Conservation (phyloP, 1,140 invertebrate genomes). For the Aphaenogaster floridana region DNA sequence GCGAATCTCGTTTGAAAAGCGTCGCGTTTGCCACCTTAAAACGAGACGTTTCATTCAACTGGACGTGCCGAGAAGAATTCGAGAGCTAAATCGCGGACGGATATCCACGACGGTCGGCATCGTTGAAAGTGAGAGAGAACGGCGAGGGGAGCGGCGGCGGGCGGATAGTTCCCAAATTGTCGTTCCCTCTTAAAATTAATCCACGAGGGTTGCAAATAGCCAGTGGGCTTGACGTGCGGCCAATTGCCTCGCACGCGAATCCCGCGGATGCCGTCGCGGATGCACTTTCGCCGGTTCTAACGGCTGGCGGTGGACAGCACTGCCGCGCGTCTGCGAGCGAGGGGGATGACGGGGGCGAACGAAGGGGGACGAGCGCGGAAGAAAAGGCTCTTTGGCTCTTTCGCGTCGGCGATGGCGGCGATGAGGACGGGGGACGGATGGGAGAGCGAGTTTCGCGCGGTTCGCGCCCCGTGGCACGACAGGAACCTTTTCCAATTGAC, state of each 20-base stretch:
- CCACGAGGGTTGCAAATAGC: constrained; percentile 82
- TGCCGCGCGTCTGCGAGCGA: background rate
- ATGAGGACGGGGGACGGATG: background rate
- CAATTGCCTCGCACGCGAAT: constrained; percentile 80
- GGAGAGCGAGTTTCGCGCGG: constrained; percentile 50
- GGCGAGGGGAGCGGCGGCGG: background rate
- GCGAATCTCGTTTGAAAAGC: background rate
- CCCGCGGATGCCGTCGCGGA: constrained; percentile 74
- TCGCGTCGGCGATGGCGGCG: background rate
- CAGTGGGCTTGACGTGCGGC: constrained; percentile 80
- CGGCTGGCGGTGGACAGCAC: constrained; percentile 39
- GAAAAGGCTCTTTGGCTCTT: constrained; percentile 6
- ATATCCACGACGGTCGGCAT: constrained; percentile 24
- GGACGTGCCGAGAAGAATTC: constrained; percentile 27
- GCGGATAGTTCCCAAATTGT: constrained; percentile 67
- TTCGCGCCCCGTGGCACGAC: constrained; percentile 76
- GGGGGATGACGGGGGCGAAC: constrained; percentile 15
- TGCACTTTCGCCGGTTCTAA: constrained; percentile 73
- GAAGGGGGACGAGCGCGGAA: constrained; percentile 13
- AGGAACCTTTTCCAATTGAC: constrained; percentile 84
- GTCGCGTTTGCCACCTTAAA: background rate
- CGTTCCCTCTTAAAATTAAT: constrained; percentile 81
- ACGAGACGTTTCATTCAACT: constrained; percentile 32
- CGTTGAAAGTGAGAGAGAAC: background rate
- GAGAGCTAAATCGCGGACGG: constrained; percentile 13